Base-by-base conservation (phyloP, 2,113 vertebrate genomes). In the Shinisaurus crocodilurus region DNA sequence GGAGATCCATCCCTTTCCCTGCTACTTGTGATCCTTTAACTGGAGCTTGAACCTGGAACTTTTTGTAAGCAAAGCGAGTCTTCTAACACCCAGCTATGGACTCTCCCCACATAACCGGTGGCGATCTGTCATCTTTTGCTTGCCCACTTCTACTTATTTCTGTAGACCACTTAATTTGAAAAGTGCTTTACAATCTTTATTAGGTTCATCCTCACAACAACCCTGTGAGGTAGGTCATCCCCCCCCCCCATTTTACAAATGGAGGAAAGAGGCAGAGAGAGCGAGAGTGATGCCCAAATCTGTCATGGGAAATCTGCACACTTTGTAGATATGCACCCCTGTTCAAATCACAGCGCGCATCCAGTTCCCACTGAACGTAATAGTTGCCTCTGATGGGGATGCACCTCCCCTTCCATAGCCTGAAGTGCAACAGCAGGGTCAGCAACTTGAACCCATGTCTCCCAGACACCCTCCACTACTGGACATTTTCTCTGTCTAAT, bases 161-260 rank as follows among this genome's bases (percentile, higher is more conserved):
- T 32, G 6, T 6, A 90, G 50, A 45, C 83, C 75, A 69, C 40
- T 34, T 57, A 16, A 86, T 86, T 80, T 77, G 76, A 79, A 90
- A 90, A 90, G 83, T 90, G 84, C 89, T 90, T 86, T 54, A 85
- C 45, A 25, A 69, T 90, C 45, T 90, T 80, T 90, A 90, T 90
- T 86, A 83, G 76, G 74, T 54, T 90, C 83, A 70, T 72, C 89
- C 89, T 86, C 89, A 90, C 89, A 90, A 90, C 89, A 90, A n/a
- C 89, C 89, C 89, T 90, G 89, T 86, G 89, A 90, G 89, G 89
- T 90, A 90, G 89, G 89, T 80, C n/a, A 60, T 15, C 40, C 8
- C 15, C 18, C 45, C 23, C 37, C 54, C 27, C 88, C 88, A 89
- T 86, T 90, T 86, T 69, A 80, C 5, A 80, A 79, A 86, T 37